phyloP scores from a whole-genome alignment of 35 echinoderm and acorn worm genomes.

The Diadema setosum region DNA sequence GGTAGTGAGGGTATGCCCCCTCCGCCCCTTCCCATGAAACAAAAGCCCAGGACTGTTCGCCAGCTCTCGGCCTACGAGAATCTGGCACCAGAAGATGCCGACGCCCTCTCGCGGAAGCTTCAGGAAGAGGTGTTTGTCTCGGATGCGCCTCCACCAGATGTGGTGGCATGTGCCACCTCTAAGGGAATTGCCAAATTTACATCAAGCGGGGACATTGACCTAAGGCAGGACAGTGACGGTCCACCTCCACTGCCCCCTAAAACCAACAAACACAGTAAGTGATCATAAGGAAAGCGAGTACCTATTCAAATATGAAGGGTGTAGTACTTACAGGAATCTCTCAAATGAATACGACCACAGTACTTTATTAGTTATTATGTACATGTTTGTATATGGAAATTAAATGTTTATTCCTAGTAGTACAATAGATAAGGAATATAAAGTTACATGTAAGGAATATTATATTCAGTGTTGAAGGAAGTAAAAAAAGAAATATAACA shows the following conservation, averaged over 20 bases:
- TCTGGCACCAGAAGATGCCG: constrained; percentile 47
- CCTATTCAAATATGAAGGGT: no score
- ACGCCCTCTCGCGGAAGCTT: constrained; percentile 1
- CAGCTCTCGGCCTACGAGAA: constrained; percentile 87
- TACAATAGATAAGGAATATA: no score
- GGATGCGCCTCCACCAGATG: not conserved
- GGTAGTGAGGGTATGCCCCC: constrained; percentile 28
- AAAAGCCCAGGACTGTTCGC: constrained; percentile 5
- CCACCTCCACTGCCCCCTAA: constrained; percentile 86
- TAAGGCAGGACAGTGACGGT: constrained; percentile 1
- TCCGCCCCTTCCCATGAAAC: constrained; percentile 67
- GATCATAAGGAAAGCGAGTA: not conserved
- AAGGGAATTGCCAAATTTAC: constrained; percentile 5
- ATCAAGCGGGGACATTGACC: not conserved
- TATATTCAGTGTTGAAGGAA: no score
- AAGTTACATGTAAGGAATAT: no score
- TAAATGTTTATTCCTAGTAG: no score
- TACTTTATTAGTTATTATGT: no score
- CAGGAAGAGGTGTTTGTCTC: constrained; percentile 24
- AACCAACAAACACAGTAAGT: constrained; percentile 86
- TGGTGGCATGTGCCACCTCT: not conserved
- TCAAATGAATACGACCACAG: no score
- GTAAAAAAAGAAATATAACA: no score
- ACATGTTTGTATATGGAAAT: no score
- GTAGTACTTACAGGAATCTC: no score